Conservation (phyloP, 2,888 invertebrate genomes). For the Agrochola litura region DNA sequence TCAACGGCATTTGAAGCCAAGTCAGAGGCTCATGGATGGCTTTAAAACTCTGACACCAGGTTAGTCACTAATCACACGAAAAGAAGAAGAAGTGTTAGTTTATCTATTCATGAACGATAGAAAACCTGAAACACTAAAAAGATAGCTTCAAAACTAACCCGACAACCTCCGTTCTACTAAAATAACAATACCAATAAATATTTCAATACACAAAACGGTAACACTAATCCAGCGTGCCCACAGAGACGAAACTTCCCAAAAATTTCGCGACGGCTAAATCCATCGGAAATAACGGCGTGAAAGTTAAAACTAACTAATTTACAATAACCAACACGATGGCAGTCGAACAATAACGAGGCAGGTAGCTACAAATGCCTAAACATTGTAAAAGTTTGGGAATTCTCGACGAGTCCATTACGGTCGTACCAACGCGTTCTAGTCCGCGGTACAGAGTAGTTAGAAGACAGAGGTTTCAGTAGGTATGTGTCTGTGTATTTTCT, state of each 20-base stretch:
- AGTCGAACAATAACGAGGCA: conserved; percentile 60
- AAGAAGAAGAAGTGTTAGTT: not conserved
- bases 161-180: not conserved
- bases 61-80: no score
- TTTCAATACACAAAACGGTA: conserved; percentile 1
- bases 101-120: not conserved
- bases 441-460: conserved; percentile 52
- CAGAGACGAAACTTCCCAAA: conserved; percentile 5
- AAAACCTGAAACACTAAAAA: not conserved
- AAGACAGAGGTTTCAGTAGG: conserved; percentile 29
- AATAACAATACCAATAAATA: conserved; percentile 21
- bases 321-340: conserved; percentile 43
- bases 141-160: not conserved
- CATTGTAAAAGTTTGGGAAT: conserved; percentile 70
- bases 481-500: not conserved
- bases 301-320: conserved; percentile 53
- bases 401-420: conserved; percentile 77
- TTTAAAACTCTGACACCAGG: no score
- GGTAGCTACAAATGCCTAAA: conserved; percentile 65
- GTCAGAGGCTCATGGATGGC: no score
- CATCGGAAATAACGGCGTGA: conserved; percentile 12
- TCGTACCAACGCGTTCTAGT: conserved; percentile 83
- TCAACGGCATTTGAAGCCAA: no score
- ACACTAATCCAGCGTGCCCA: conserved; percentile 2
- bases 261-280: conserved; percentile 31